phyloP scores from a whole-genome alignment of 1,140 invertebrate genomes.

The Paraescarpia echinospica region DNA sequence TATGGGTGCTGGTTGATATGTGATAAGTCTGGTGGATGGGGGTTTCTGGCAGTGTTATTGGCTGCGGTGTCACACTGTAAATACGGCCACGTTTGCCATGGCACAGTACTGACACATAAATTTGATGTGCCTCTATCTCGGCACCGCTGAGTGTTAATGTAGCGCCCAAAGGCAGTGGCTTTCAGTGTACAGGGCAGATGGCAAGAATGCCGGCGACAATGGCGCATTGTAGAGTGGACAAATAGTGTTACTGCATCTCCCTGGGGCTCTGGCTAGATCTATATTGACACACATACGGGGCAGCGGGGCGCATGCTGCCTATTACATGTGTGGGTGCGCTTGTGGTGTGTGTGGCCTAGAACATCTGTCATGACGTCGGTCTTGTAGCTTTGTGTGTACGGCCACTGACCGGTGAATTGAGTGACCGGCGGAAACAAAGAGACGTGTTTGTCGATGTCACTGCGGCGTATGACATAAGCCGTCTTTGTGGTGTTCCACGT shows the following conservation, averaged over 20 bases:
- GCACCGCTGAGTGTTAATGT: background rate
- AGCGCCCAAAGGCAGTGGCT: background rate
- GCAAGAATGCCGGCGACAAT: background rate
- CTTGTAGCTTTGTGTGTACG: background rate
- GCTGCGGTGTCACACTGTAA: no score
- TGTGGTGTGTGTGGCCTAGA: background rate
- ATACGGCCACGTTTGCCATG: background rate
- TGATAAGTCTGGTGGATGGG: background rate
- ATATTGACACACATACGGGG: background rate
- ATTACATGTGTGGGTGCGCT: background rate
- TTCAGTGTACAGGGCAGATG: background rate
- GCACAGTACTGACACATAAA: background rate
- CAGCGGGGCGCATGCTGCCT: background rate
- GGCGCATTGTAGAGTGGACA: background rate
- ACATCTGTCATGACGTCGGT: background rate
- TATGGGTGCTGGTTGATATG: background rate
- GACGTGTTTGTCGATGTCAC: background rate
- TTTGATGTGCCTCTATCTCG: background rate
- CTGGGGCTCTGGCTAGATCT: no score
- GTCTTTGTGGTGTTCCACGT: background rate
- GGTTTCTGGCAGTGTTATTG: background rate
- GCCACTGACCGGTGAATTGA: background rate
- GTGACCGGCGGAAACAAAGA: background rate
- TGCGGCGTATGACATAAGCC: background rate
- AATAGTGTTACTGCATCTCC: background rate